phyloP scores from a whole-genome alignment of 1,140 invertebrate species.

The Uloborus diversus region DNA sequence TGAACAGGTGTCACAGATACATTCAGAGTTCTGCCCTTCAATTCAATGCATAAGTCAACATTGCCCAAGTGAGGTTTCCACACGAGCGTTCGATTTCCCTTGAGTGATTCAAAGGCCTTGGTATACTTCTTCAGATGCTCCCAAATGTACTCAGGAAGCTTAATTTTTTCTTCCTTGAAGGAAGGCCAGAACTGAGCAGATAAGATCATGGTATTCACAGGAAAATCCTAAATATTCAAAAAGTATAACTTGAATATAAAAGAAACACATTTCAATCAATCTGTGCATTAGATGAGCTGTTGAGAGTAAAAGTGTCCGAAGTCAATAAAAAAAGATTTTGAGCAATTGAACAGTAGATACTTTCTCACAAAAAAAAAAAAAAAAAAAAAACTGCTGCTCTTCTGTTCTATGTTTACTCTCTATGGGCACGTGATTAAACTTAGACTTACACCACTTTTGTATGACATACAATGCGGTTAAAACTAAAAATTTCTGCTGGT shows the following conservation, averaged over 20 bases:
- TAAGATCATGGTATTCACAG: conserved; percentile 81
- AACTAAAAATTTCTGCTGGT: too few species aligned
- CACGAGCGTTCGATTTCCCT: conserved; percentile 90
- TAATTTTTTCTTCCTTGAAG: conserved; percentile 92
- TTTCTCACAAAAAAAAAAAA: neutral
- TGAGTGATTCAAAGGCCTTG: conserved; percentile 90
- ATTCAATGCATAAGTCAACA: conserved; percentile 90
- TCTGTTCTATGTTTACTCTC: neutral
- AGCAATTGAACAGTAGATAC: conserved; percentile 17
- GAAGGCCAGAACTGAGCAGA: conserved; percentile 99
- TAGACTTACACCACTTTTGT: too few species aligned
- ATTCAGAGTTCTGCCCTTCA: conserved; percentile 81
- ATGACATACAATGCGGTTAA: too few species aligned
- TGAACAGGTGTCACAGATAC: conserved; percentile 91
- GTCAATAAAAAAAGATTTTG: neutral
- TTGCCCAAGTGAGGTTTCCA: conserved; percentile 94
- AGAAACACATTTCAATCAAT: neutral
- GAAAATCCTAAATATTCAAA: conserved; percentile 32
- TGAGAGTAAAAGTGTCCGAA: too few species aligned
- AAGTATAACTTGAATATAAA: neutral
- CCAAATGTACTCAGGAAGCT: conserved; percentile 82
- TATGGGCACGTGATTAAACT: too few species aligned
- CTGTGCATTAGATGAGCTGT: too few species aligned
- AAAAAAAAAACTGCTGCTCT: neutral
- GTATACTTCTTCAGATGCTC: conserved; percentile 87